Evolutionary conservation across 2,888 invertebrate species (phyloP), one percentile per base, ranked within the genome.

Genomic region (Girardia tigrina): DNA sequence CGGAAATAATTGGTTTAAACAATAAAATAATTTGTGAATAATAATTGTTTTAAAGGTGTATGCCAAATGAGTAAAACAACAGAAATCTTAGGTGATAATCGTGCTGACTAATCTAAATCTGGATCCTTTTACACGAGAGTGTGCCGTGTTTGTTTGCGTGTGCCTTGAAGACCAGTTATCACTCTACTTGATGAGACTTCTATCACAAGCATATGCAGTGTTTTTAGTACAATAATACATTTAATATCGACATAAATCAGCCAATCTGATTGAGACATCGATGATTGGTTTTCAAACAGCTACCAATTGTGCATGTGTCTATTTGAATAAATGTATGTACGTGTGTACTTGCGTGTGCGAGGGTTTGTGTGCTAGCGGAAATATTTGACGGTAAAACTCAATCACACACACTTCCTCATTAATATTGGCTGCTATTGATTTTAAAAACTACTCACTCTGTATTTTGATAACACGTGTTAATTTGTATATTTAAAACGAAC

Each of bases 41-140:
- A 56, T 12, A 56, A 56, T n/a, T 56, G 56, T 56, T 4, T 56
- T n/a, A n/a, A 56, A 20, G 23, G 36, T 36, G 8, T 8, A 36
- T 36, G 36, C 56, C 56, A 56, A 56, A n/a, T 56, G 56, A 56
- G 56, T 56, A 8, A 56, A 56, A 56, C 56, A 56, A 56, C 56
- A 56, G 56, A 56, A 56, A 56, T 56, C 4, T 56, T 56, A 20
- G 23, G n/a, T 56, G 56, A 56, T 56, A 56, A 56, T 56, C 56
- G 56, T 56, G n/a, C 56, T 56, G 56, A 56, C 56, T 56, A 56
- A 56, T 56, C 56, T n/a, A 56, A 56, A 56, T 56, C 56, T 56
- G 56, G 56, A 56, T 56, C 56, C 56, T 56, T 36, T 56, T 56
- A 8, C 56, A 56, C 56, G 23, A 56, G n/a, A n/a, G 56, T 56